phyloP scores from a whole-genome alignment of 2,797 vertebrate genomes.

The Protosalanx chinensis region DNA sequence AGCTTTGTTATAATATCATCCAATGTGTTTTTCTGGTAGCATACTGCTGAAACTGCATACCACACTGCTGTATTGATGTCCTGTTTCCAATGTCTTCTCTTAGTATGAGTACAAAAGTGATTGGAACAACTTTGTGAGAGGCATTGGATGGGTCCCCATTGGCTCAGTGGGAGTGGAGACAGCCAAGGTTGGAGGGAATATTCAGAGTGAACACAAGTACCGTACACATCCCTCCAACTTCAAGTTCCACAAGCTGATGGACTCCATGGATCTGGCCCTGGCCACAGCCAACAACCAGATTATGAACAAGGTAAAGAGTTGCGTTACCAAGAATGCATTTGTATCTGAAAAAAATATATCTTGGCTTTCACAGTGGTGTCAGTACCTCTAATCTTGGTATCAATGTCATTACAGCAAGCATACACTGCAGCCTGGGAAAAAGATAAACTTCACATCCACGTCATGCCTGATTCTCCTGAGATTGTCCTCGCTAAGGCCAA shows the following conservation, averaged over 20 bases:
- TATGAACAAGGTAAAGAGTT: constrained; percentile 73
- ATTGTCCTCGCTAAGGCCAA: constrained; percentile 80
- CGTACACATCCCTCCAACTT: constrained; percentile 80
- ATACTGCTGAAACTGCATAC: background rate
- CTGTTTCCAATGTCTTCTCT: constrained; percentile 23
- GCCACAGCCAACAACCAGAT: constrained; percentile 85
- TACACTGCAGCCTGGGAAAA: constrained; percentile 91
- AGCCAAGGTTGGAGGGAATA: constrained; percentile 81
- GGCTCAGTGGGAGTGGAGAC: constrained; percentile 85
- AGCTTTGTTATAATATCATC: background rate
- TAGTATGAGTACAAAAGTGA: constrained; percentile 88
- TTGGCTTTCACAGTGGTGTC: background rate
- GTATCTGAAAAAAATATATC: background rate
- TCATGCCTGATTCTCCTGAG: constrained; percentile 93
- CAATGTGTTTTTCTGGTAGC: background rate
- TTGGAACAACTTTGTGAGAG: constrained; percentile 72
- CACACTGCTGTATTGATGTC: constrained; percentile 3
- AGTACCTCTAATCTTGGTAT: background rate
- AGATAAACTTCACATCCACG: constrained; percentile 84
- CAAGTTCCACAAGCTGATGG: constrained; percentile 82
- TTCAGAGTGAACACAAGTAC: constrained; percentile 81
- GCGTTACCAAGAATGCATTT: background rate
- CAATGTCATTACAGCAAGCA: constrained; percentile 74
- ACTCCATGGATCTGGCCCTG: constrained; percentile 84
- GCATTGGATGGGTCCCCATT: constrained; percentile 83